Evolutionary conservation across 2,113 vertebrate genomes (phyloP).

Genomic region (Nyctibius bracteatus): DNA sequence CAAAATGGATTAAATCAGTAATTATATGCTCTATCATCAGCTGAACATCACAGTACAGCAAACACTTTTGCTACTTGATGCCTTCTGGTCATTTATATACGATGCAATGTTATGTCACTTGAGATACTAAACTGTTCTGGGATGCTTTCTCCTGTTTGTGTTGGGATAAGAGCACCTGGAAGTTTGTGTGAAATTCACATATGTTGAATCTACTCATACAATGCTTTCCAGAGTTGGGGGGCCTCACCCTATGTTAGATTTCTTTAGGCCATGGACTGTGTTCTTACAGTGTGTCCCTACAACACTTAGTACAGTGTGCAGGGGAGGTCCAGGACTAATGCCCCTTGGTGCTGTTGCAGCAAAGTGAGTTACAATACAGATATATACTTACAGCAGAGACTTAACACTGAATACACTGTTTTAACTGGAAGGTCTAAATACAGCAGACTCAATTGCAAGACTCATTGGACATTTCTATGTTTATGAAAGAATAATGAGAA

Average conservation of each 20-base stretch:
- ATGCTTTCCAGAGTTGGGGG: neutral
- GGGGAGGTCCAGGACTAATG: neutral
- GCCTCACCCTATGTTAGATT: neutral
- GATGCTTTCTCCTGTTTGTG: neutral
- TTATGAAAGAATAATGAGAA: neutral
- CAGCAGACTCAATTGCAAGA: neutral
- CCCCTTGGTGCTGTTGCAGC: neutral
- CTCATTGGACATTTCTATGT: neutral
- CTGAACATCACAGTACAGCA: neutral
- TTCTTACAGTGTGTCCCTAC: neutral
- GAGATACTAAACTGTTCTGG: neutral
- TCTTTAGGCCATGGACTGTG: neutral
- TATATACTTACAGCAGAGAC: neutral
- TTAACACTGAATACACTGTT: neutral
- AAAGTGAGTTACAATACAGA: neutral
- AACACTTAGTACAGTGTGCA: rapidly evolving
- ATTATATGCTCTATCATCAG: neutral
- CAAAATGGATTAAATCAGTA: neutral
- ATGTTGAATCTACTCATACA: neutral
- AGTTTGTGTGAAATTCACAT: neutral
- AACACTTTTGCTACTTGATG: neutral
- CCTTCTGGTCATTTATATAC: neutral
- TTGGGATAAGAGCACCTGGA: neutral
- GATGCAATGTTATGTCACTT: neutral
- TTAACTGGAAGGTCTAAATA: neutral